Evolutionary conservation across 2,888 invertebrate genomes (phyloP).

Genomic region (Myopa tessellatipennis): DNA sequence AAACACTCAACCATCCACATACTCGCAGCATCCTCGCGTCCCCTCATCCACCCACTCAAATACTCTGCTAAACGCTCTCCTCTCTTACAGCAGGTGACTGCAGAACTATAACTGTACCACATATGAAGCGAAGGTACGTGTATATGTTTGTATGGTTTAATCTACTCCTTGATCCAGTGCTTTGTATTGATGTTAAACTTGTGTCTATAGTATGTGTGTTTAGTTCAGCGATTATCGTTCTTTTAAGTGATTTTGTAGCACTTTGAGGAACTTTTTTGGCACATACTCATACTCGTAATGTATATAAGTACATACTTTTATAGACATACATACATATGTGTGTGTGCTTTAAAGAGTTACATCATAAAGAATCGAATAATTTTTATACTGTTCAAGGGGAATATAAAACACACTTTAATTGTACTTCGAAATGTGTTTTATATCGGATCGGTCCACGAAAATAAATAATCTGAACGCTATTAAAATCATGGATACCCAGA

Average conservation of each 20-base stretch:
- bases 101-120: background rate
- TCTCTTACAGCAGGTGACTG: conserved; percentile 3
- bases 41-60: background rate
- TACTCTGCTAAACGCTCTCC: background rate
- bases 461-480: too few relatives aligned
- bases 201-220: conserved; percentile 44
- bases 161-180: conserved; percentile 42
- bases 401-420: too few relatives aligned
- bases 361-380: too few relatives aligned
- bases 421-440: too few relatives aligned
- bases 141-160: conserved; percentile 36
- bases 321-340: background rate
- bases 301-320: background rate
- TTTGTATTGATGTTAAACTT: conserved; percentile 37
- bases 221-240: conserved; percentile 59
- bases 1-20: background rate
- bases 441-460: too few relatives aligned
- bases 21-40: background rate
- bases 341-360: background rate
- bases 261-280: conserved; percentile 25
- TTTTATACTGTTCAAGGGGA: too few relatives aligned
- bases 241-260: conserved; percentile 58
- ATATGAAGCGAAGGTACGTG: background rate
- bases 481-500: too few relatives aligned
- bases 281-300: too few relatives aligned